Base-by-base conservation (phyloP, 92 coral and sea anemone species). In the Siderastrea radians region DNA sequence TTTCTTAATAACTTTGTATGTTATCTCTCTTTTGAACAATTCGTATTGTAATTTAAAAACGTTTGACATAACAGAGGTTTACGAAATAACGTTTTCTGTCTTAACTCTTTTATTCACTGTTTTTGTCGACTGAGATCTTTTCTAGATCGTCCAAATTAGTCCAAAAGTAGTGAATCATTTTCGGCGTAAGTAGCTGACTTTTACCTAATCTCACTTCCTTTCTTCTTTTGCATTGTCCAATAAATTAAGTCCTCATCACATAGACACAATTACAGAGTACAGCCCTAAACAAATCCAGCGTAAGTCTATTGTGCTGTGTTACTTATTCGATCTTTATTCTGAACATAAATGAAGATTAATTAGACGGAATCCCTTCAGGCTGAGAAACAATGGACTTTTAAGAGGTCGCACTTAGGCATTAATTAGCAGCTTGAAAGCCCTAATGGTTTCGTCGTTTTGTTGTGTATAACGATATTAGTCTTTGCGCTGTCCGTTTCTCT, bases 301-400 rank as follows among this genome's bases (percentile, higher is more conserved):
- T 55, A 69, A 68, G 17, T 55, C 46, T 54, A 69, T 81, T 81
- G 77, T 69, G n/a, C 77, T 69, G 77, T 44, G 75, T 81, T 83
- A 51, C 68, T 60, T 49, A 72, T 61, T 74, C 61, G 46, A 14
- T 49, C 13, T 49, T 60, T 59, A 57, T 58, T 71, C 70, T 70
- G 53, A 8, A 11, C 58, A 45, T 58, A 72, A 82, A 61, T 17
- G 86, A 62, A n/a, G 70, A 83, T 83, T 72, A 83, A 83, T 83
- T 72, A 60, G 59, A n/a, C 80, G 38, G 38, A 72, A 60, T 61
- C 79, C 80, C 72, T 61, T 51, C 10, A 49, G 86, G 55, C 72
- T 1, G 52, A 2, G 63, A 19, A 73, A 74, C 79, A 63, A 72
- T 5, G 73, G n/a, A 14, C 47, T 19, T 14, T 74, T 44, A 19